Base-by-base conservation (phyloP, 2,888 invertebrate genomes). In the Thecocarcelia acutangulata region DNA sequence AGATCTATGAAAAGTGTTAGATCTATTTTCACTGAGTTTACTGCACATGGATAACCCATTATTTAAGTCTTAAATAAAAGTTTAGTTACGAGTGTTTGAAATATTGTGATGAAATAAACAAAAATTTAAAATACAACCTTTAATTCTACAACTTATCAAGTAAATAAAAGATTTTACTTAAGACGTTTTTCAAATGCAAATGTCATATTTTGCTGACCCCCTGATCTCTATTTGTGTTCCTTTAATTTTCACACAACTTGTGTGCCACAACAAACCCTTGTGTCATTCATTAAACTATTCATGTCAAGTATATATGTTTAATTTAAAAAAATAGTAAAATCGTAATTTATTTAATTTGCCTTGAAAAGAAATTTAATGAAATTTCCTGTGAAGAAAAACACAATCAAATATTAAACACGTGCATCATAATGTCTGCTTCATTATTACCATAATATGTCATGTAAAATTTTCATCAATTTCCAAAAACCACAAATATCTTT, bases 401-500 rank as follows among this genome's bases (percentile, higher is more conserved):
- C 37, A 64, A 63, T 15, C 37, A 28, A 68, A 63, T 44, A 61
- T 21, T 61, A 11, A 61, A 46, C 68, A 76, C 76, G 76, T 76
- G 76, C 37, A 21, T 9, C 15, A 17, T 33, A 63, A 17, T 61
- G 46, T 28, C 21, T 70, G 50, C 61, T 63, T 40, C 15, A 54
- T 46, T 52, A 66, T 66, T 78, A 59, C 72, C 80, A 63, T 72
- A 66, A 81, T 76, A 56, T 66, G 68, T 81, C 72, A 66, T 33
- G 68, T 48, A 61, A 68, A 81, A 76, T 73, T 15, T 68, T 73
- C 68, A 73, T 76, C 72, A 76, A 69, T 61, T 17, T 69, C 33
- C 5, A 28, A 73, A 81, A 77, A 63, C 81, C 81, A 58, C 76
- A 81, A 81, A 81, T 73, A 77, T 73, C 72, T 73, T 73, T 73